phyloP scores from a whole-genome alignment of 2,888 invertebrate genomes.

The Mythimna ferrago region DNA sequence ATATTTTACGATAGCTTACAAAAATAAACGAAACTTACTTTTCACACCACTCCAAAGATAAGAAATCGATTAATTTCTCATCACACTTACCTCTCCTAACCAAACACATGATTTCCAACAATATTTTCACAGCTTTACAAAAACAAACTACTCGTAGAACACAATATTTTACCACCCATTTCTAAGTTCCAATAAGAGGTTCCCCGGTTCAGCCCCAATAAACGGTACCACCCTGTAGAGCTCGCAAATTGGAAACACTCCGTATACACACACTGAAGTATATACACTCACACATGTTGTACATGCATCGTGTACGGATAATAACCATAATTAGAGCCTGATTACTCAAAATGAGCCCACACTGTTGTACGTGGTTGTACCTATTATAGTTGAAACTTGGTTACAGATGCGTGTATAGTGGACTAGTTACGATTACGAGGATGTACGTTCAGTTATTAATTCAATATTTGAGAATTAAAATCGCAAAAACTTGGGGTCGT shows the following conservation, averaged over 20 bases:
- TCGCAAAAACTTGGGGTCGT: too few relatives aligned
- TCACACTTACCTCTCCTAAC: neutral
- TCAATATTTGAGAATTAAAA: too few relatives aligned
- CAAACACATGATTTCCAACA: neutral
- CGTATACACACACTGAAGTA: slow-evolving; percentile 7
- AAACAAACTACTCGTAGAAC: slow-evolving; percentile 8
- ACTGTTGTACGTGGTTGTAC: slow-evolving; percentile 41
- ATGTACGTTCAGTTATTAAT: neutral
- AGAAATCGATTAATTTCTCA: neutral
- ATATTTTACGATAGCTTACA: too few relatives aligned
- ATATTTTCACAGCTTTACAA: slow-evolving; percentile 6
- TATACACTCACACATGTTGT: slow-evolving; percentile 24
- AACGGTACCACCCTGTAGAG: slow-evolving; percentile 10
- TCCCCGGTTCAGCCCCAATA: slow-evolving; percentile 30
- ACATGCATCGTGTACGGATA: slow-evolving; percentile 48
- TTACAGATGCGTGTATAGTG: neutral
- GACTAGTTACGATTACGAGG: neutral
- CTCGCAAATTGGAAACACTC: slow-evolving; percentile 43
- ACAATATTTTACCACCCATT: slow-evolving; percentile 24
- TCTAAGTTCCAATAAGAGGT: slow-evolving; percentile 43
- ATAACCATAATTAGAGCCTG: slow-evolving; percentile 62
- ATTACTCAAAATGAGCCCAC: slow-evolving; percentile 60
- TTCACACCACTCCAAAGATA: neutral
- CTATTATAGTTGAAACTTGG: slow-evolving; percentile 27
- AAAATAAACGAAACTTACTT: neutral